A percentile compares a stretch with the other conserved stretches of the same genome.
phyloP scores from a whole-genome alignment of 2,113 vertebrate genomes.

The Macrotis lagotis region DNA sequence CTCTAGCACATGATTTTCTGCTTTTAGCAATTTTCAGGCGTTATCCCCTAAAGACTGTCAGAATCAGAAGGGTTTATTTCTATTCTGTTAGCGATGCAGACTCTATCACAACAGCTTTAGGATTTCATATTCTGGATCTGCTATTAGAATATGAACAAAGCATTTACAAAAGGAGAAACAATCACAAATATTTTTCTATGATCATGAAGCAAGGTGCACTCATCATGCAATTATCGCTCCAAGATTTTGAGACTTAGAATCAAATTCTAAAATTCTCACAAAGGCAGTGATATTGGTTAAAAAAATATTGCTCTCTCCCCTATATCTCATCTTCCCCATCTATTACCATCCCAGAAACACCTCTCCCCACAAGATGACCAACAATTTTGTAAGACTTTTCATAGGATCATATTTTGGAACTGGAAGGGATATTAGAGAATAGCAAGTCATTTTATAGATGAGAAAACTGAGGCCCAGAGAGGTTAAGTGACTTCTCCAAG shows the following conservation, averaged over 20 bases:
- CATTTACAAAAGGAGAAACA: neutral
- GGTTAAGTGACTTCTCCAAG: neutral
- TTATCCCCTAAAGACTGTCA: constrained; percentile 33
- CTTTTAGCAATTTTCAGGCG: neutral
- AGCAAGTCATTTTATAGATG: neutral
- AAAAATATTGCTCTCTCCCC: neutral
- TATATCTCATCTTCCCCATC: neutral
- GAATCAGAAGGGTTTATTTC: constrained; percentile 35
- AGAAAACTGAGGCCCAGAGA: neutral
- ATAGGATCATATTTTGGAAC: neutral
- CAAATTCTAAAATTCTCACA: constrained; percentile 36
- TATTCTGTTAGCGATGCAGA: neutral
- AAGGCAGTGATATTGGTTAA: neutral
- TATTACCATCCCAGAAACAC: constrained; percentile 19
- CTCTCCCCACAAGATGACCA: constrained; percentile 27
- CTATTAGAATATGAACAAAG: neutral
- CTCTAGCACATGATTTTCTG: neutral
- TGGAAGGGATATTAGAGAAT: neutral
- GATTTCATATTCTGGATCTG: neutral
- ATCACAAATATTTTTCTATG: neutral
- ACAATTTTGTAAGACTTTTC: constrained; percentile 35
- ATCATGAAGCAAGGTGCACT: neutral
- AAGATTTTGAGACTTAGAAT: neutral
- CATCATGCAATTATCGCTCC: constrained; percentile 7
- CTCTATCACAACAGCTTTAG: neutral